Evolutionary conservation across 2,113 vertebrate species (phyloP).

Genomic region (Cacatua alba): DNA sequence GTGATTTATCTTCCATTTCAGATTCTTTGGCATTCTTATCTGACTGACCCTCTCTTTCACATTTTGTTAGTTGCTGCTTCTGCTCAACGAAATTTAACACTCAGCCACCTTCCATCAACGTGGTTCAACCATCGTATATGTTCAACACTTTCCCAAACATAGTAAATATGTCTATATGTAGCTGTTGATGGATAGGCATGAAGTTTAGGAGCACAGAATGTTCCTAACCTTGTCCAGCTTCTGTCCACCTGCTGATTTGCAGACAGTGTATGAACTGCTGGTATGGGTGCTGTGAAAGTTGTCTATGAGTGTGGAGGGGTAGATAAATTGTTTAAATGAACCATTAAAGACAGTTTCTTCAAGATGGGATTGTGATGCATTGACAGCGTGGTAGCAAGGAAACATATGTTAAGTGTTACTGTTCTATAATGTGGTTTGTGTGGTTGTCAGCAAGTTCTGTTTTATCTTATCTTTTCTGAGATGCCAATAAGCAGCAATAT

Average conservation of each 20-base stretch:
- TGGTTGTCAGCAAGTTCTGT: slow-evolving; percentile 13
- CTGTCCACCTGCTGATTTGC: not conserved
- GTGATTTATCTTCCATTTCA: not conserved
- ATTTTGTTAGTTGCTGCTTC: not conserved
- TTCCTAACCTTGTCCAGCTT: not conserved
- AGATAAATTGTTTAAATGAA: not conserved
- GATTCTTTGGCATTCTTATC: not conserved
- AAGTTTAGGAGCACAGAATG: not conserved
- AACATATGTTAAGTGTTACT: slow-evolving; percentile 31
- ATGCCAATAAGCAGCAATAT: slow-evolving; percentile 16
- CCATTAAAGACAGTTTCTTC: not conserved
- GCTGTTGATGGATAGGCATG: not conserved
- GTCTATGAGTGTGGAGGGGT: not conserved
- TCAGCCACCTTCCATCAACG: not conserved
- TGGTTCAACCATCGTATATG: not conserved
- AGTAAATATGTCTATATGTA: not conserved
- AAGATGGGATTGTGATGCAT: not conserved
- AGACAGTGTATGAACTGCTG: not conserved
- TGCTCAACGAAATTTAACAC: not conserved
- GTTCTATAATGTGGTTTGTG: slow-evolving; percentile 11
- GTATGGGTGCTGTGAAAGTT: not conserved
- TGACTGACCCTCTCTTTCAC: not conserved
- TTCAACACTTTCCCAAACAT: not conserved
- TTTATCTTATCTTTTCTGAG: slow-evolving; percentile 10
- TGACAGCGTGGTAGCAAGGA: not conserved